Evolutionary conservation across 2,888 invertebrate species (phyloP), one percentile per base, ranked within the genome.

Genomic region (Oeneis ivallda): DNA sequence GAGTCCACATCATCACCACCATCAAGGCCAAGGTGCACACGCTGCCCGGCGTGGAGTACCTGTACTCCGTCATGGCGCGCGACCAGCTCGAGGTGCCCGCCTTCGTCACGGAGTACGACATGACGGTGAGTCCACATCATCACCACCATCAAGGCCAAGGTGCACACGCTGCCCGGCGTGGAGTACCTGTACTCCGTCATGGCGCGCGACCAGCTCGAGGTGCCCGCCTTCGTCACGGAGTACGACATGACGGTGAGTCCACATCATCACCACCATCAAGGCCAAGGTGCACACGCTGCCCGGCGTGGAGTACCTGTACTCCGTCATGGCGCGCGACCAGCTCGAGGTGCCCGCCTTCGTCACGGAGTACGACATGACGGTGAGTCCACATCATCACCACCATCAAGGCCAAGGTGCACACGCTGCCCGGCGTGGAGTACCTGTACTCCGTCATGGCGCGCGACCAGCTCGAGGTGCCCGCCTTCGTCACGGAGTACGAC

Each of bases 291-390:
- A 97, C 89, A 97, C 94, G 82, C 92, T 98, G 81, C 96, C 96
- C 57, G 98, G 98, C 71, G 95, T 98, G 4, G 98, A 98, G 90
- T 98, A 96, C 89, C 93, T 98, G 64, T 98, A 98, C 92, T 94
- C 96, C 70, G 96, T 96, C 68, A 97, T 98, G 93, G 94, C 97
- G 72, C 96, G 97, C 59, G 96, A 97, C 92, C 97, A 98, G 91
- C 93, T 99, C 76, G 98, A 98, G 89, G 96, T 98, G 81, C 98
- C 98, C 66, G 96, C 97, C 77, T 98, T 98, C 90, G 97, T 98
- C 81, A 97, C 98, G 54, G 98, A 98, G 92, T 96, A 98, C 89
- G 98, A 98, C 88, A 98, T 98, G 96, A 95, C 97, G 93, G 97
- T 98, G 85, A 90, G 94, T 71, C 43, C n/a, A 5, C 15, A 15